These are phyloP conservation scores for Patella pellucida DNA, from an alignment of 2,888 invertebrate genomes.

Conservation along the genomic window DNA sequence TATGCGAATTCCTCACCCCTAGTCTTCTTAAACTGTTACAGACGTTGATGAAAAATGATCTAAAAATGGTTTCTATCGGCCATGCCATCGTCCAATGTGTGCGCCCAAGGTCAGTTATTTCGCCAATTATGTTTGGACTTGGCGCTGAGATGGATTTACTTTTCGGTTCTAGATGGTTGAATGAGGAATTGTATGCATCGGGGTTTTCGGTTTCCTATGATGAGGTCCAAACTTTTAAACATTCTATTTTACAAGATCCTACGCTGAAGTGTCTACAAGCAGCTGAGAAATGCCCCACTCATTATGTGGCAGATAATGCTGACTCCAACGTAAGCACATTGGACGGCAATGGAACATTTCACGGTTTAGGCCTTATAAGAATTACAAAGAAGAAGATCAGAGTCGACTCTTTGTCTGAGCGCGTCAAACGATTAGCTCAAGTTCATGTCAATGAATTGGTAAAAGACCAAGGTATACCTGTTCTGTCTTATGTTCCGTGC, in stretches of 20 bases:
- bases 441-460: neutral
- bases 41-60: neutral
- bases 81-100: neutral
- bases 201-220: conserved; percentile 9
- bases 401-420: neutral
- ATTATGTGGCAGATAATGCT: neutral
- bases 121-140: neutral
- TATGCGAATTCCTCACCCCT: neutral
- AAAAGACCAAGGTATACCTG: neutral
- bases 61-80: neutral
- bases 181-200: neutral
- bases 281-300: neutral
- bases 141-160: conserved; percentile 6
- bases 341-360: neutral
- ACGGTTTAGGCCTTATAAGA: no score
- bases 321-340: neutral
- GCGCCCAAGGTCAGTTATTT: conserved; percentile 9
- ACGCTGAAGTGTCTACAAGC: neutral
- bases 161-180: conserved; percentile 10
- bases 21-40: neutral
- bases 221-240: neutral
- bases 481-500: neutral
- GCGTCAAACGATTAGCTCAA: neutral
- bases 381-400: no score
- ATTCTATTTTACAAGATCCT: neutral